phyloP scores from a whole-genome alignment of 2,113 vertebrate genomes.

The Recurvirostra avosetta region DNA sequence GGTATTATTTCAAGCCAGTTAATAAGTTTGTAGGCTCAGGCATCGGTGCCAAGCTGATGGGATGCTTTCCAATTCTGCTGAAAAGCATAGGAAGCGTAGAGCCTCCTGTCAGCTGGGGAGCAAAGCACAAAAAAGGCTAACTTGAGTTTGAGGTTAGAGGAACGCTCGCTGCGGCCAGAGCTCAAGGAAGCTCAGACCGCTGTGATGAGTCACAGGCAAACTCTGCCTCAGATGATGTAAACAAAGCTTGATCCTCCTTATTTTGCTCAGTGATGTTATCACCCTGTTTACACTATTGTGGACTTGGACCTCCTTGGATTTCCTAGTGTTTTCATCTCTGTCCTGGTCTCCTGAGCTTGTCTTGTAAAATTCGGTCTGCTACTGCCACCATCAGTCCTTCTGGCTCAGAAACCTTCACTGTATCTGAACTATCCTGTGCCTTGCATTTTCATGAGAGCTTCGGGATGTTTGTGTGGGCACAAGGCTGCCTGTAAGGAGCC shows the following conservation, averaged over 20 bases:
- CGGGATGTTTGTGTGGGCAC: neutral
- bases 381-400: conserved; percentile 34
- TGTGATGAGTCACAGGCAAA: neutral
- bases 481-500: neutral
- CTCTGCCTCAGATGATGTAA: neutral
- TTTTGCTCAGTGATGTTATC: neutral
- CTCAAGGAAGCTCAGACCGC: neutral
- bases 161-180: rapidly evolving
- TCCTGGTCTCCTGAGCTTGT: neutral
- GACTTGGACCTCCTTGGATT: neutral
- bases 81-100: neutral
- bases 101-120: neutral
- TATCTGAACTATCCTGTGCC: neutral
- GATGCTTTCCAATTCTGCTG: rapidly evolving
- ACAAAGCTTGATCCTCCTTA: neutral
- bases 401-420: neutral
- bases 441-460: neutral
- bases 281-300: neutral
- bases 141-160: neutral
- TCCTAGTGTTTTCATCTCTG: neutral
- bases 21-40: neutral
- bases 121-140: neutral
- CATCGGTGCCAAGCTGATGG: neutral
- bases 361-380: neutral
- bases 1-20: neutral